Evolutionary conservation across 2,113 vertebrate genomes (phyloP).

Genomic region (Oenanthe oenanthe): DNA sequence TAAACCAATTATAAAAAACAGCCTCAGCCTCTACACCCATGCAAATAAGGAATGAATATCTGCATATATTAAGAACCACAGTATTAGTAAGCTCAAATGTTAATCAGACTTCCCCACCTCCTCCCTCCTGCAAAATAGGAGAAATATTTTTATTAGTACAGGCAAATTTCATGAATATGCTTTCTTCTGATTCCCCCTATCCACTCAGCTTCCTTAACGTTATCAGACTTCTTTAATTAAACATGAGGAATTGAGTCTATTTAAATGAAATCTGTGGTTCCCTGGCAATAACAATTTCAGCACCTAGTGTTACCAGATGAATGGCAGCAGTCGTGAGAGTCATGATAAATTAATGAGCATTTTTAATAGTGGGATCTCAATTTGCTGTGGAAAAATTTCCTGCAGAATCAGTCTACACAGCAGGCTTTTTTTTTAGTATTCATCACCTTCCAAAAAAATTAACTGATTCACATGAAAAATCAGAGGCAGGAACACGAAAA

Average conservation of each 20-base stretch:
- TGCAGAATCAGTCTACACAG: not conserved
- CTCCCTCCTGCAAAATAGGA: not conserved
- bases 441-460: not conserved
- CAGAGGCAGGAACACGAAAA: not conserved
- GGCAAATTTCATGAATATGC: not conserved
- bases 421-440: not conserved
- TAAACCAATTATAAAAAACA: not conserved
- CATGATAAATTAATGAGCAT: not conserved
- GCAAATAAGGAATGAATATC: not conserved
- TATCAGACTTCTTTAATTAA: not conserved
- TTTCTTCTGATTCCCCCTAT: not conserved
- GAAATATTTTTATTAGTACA: not conserved
- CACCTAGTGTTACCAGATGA: not conserved
- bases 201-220: not conserved
- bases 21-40: not conserved
- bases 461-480: not conserved
- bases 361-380: not conserved
- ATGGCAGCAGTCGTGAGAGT: not conserved
- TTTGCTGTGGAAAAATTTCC: not conserved
- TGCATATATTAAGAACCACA: not conserved
- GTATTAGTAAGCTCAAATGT: not conserved
- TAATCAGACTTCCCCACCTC: not conserved
- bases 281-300: not conserved
- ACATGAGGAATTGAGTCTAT: not conserved
- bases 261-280: not conserved